Base-by-base conservation (phyloP, 2,888 invertebrate genomes). In the Protonemura montana region DNA sequence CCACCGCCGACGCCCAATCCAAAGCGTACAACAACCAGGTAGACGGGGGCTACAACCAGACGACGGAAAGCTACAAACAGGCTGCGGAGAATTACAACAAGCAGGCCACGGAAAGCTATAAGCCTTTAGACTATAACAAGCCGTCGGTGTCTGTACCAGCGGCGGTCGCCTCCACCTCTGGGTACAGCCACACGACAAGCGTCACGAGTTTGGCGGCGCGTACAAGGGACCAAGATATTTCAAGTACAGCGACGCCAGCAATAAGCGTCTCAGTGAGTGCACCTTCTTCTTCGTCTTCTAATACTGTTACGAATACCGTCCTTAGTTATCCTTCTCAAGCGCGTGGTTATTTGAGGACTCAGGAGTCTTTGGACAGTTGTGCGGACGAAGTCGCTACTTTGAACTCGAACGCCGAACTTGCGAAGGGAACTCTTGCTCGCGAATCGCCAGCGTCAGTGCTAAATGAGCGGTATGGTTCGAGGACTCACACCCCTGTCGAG, bases 321-420 rank as follows among this genome's bases (percentile, higher is more conserved):
- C 82, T 83, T 25, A 86, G 76, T 82, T 35, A 27, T 77, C 84
- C 35, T 21, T 16, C 28, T 27, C 42, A 41, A 21, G 84, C 30
- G 78, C 86, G 88, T 29, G 88, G 88, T 35, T 89, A 89, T 85
- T 89, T 90, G 41, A 89, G 89, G 84, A 89, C 89, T n/a, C 92
- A 92, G 88, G 93, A 92, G 86, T 92, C 92, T 0, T 89, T 92
- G 6, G 93, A 93, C 86, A 92, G 92, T 88, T 93, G 92, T 88
- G 90, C 91, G 16, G 92, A 91, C 86, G 91, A 93, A 87, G 91
- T 88, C 35, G 84, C 84, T 5, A 84, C 21, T 27, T 26, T 84
- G 59, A 84, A 76, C 76, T 26, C 84, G 5, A 28, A 26, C 30
- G 84, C 76, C 28, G 84, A 84, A 27, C 59, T 59, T 42, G 84